Conservation (phyloP, 1,140 invertebrate genomes). For the Nautilus pompilius region DNA sequence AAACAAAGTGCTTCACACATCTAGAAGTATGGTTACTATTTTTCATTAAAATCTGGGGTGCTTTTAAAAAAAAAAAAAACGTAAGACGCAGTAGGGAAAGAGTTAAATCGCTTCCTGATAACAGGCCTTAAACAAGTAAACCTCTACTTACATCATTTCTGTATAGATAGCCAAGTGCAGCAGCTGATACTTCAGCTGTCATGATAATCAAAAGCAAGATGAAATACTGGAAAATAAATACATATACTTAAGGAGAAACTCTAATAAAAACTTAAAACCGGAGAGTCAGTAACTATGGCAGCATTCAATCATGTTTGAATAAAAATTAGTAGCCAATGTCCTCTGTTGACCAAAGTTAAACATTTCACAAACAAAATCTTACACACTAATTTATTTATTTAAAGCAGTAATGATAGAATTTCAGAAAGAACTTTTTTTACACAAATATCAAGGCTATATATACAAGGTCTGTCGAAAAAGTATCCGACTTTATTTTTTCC, state of each 20-base stretch:
- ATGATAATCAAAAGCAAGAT: constrained; percentile 44
- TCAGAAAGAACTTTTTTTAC: too few species aligned
- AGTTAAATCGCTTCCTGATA: not conserved
- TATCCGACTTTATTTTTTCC: too few species aligned
- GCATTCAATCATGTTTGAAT: not conserved
- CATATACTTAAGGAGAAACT: not conserved
- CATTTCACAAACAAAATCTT: not conserved
- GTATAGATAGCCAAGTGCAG: constrained; percentile 42
- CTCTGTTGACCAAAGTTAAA: not conserved
- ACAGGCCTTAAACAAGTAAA: not conserved
- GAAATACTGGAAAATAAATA: constrained; percentile 43
- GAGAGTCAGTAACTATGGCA: not conserved
- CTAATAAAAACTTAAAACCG: not conserved
- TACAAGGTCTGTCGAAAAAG: too few species aligned
- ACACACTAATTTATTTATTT: not conserved
- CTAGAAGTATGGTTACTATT: not conserved
- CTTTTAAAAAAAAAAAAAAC: not conserved
- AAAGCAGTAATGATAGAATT: too few species aligned
- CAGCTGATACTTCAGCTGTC: constrained; percentile 43
- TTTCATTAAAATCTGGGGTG: not conserved
- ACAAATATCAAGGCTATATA: too few species aligned
- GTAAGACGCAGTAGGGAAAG: not conserved
- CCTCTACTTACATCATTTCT: constrained; percentile 43
- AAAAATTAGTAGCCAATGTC: not conserved
- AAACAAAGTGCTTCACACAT: not conserved